Evolutionary conservation across 2,113 vertebrate genomes (phyloP), one percentile per base, ranked within the genome.

Genomic region (Fregata magnificens): DNA sequence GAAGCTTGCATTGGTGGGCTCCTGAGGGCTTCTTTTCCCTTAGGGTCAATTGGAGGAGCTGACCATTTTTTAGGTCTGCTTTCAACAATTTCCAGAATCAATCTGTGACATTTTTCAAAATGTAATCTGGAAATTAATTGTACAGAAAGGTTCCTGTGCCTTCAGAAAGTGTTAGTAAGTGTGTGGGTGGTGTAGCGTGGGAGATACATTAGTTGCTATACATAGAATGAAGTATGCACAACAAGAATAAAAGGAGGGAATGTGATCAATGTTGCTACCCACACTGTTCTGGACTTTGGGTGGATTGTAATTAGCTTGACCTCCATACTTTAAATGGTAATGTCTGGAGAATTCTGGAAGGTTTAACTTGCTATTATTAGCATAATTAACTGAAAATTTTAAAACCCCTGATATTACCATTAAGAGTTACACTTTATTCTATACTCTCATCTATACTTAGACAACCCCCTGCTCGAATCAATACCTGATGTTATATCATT

Each of bases 161-260:
- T 97, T 97, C 52, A 86, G 74, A 92, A 87, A 93, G 86, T 93
- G 88, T 90, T 80, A 88, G 65, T 89, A 63, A 90, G 62, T 40
- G 58, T 40, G 84, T 92, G 40, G 95, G 85, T 69, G 55, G 82
- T 86, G 83, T 91, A 87, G 93, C 58, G 92, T 96, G 90, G 93
- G 80, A 94, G 89, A 90, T 77, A 42, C 34, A 92, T 86, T 90
- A 92, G 88, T 86, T 90, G 42, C 92, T 97, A 93, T 94, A 90
- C 84, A 96, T 86, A 93, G 94, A 96, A 84, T 66, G 81, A 90
- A 81, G 50, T 62, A 74, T 88, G 42, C n/a, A 55, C 62, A 91
- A 79, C 34, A 93, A 91, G 82, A 94, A 80, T 85, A 87, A 91
- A 82, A 94, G 45, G 58, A 90, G 58, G 47, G 56, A 87, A 82